Evolutionary conservation across 2,113 vertebrate species (phyloP).

Genomic region (Hippocampus comes): DNA sequence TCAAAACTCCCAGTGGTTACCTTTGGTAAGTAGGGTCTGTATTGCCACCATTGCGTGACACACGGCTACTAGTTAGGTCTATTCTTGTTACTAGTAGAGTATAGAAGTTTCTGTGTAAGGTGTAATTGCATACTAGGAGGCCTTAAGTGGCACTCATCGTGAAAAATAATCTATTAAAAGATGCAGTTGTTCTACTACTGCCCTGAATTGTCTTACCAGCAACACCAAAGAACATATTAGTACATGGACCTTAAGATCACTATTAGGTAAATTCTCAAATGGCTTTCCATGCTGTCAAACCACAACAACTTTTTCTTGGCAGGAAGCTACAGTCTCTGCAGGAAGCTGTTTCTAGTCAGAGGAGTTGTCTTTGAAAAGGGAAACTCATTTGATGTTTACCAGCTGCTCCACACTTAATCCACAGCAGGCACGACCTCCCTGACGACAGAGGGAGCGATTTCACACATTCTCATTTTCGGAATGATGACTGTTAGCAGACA

Average conservation of each 20-base stretch:
- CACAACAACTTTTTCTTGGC: conserved; percentile 9
- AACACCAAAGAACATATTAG: too few species aligned
- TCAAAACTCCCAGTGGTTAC: too few species aligned
- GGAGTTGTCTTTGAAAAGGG: conserved; percentile 40
- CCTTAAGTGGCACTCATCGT: too few species aligned
- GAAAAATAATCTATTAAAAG: too few species aligned
- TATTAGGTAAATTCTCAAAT: neutral
- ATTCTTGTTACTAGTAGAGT: too few species aligned
- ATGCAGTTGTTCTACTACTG: too few species aligned
- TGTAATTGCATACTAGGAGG: too few species aligned
- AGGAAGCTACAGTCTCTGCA: conserved; percentile 19
- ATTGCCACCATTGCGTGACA: too few species aligned
- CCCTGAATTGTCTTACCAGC: too few species aligned
- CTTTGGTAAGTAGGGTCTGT: too few species aligned
- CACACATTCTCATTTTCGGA: conserved; percentile 38
- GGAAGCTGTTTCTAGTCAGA: conserved; percentile 18
- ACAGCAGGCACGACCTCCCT: conserved; percentile 14
- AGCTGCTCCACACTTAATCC: conserved; percentile 43
- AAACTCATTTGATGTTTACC: conserved; percentile 34
- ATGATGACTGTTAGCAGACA: conserved; percentile 15
- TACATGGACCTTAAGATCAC: neutral
- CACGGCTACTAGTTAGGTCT: too few species aligned
- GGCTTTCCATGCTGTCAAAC: neutral
- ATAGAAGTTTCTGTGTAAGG: too few species aligned
- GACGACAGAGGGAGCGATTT: conserved; percentile 20